These are phyloP conservation scores for Drosophila neotestacea DNA, from an alignment of 2,888 invertebrate species.

Conservation along the genomic window DNA sequence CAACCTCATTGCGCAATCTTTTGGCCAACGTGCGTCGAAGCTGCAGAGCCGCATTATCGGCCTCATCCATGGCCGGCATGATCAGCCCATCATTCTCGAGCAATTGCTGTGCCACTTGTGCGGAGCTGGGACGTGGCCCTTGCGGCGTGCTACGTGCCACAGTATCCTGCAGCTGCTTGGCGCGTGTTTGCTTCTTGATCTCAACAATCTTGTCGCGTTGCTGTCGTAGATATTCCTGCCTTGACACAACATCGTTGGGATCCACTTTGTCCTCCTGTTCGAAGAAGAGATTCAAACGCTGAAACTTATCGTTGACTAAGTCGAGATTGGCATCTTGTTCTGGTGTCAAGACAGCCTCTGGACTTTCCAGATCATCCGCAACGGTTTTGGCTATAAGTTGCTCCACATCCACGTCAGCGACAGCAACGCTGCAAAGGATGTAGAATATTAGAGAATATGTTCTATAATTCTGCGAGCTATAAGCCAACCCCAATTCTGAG, in stretches of 20 bases:
- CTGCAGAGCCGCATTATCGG: conserved; percentile 88
- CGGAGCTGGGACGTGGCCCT: conserved; percentile 89
- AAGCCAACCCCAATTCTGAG: conserved; percentile 55
- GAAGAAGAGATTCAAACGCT: conserved; percentile 85
- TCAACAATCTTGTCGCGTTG: conserved; percentile 96
- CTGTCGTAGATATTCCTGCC: conserved; percentile 94
- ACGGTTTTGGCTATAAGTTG: conserved; percentile 80
- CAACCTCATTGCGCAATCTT: conserved; percentile 94
- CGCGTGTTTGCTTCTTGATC: conserved; percentile 94
- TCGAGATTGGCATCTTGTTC: conserved; percentile 72
- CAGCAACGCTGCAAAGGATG: conserved; percentile 54
- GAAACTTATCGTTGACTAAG: conserved; percentile 79
- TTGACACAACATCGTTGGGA: conserved; percentile 89
- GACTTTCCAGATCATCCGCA: conserved; percentile 77
- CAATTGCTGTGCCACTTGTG: conserved; percentile 90
- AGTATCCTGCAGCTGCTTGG: conserved; percentile 90
- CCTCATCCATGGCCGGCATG: conserved; percentile 46
- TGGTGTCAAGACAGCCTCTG: conserved; percentile 80
- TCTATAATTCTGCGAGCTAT: background rate
- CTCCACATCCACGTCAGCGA: conserved; percentile 68
- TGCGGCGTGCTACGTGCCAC: conserved; percentile 85
- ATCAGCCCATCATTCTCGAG: conserved; percentile 85
- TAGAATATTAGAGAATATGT: background rate
- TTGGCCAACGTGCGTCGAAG: conserved; percentile 93
- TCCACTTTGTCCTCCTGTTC: conserved; percentile 85